Evolutionary conservation across 2,797 vertebrate species (phyloP).

Genomic region (Scleropages formosus): DNA sequence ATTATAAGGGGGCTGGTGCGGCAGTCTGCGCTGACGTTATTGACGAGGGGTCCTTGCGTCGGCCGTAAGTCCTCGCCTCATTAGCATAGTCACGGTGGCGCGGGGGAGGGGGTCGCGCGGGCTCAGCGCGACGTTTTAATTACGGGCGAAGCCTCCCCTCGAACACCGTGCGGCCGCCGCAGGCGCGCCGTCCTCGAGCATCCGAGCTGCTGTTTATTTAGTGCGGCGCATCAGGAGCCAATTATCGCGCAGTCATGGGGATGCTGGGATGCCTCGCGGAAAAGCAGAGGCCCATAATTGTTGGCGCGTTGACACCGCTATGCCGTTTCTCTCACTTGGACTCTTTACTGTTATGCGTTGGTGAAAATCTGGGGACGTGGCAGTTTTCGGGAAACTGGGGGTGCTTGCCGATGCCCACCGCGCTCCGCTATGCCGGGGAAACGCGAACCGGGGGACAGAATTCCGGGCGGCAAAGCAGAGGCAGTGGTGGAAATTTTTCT

Average conservation of each 20-base stretch:
- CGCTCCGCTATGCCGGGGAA: constrained; percentile 27
- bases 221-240: constrained; percentile 9
- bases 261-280: neutral
- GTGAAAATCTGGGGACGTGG: neutral
- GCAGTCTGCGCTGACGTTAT: constrained; percentile 45
- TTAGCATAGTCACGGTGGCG: too few species aligned
- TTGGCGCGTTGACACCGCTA: neutral
- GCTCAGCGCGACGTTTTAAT: constrained; percentile 30
- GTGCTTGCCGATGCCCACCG: constrained; percentile 23
- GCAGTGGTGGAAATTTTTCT: constrained; percentile 45
- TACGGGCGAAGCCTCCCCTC: constrained; percentile 38
- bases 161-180: constrained; percentile 20
- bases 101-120: too few species aligned
- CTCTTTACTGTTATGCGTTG: constrained; percentile 22
- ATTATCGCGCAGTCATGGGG: constrained; percentile 4
- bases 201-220: neutral
- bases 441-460: constrained; percentile 44
- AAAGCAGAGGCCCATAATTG: constrained; percentile 11
- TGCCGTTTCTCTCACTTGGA: constrained; percentile 16
- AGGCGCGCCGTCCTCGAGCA: neutral
- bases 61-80: neutral
- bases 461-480: constrained; percentile 43
- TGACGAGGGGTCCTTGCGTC: constrained; percentile 36
- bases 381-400: too few species aligned
- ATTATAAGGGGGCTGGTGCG: constrained; percentile 48